phyloP scores from a whole-genome alignment of 2,888 invertebrate species.

The Neoaliturus tenellus region DNA sequence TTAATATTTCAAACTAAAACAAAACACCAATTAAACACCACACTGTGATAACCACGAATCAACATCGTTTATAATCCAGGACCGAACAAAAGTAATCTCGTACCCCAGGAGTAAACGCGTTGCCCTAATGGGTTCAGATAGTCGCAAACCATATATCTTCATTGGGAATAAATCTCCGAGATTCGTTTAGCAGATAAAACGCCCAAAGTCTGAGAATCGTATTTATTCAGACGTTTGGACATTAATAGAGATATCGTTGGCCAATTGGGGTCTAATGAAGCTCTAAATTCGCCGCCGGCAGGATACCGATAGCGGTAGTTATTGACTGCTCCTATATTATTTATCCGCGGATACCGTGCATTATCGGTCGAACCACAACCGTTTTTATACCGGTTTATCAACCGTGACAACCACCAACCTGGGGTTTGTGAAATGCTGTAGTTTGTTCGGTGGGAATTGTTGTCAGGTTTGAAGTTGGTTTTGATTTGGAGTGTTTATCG shows the following conservation, averaged over 20 bases:
- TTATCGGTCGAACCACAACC: conserved; percentile 10
- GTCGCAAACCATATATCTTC: conserved; percentile 25
- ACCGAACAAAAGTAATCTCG: not conserved
- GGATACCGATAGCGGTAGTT: conserved; percentile 24
- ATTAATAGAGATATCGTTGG: conserved; percentile 36
- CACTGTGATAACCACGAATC: not conserved
- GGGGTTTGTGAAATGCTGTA: too few relatives aligned
- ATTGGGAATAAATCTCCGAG: conserved; percentile 20
- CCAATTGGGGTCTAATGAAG: conserved; percentile 42
- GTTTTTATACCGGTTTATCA: not conserved
- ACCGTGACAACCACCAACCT: not conserved
- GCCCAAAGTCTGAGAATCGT: not conserved
- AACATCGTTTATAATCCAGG: not conserved
- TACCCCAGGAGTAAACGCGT: not conserved
- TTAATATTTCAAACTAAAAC: too few relatives aligned
- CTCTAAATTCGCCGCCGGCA: conserved; percentile 8
- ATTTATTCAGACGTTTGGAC: conserved; percentile 20
- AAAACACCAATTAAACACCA: too few relatives aligned
- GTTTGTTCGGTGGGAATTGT: too few relatives aligned
- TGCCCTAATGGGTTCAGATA: conserved; percentile 21
- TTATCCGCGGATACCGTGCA: conserved; percentile 32
- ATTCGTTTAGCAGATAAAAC: conserved; percentile 30
- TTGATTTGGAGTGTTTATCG: too few relatives aligned
- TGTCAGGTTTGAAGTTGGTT: too few relatives aligned
- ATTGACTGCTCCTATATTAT: conserved; percentile 37